A percentile compares a stretch with the other conserved stretches of the same genome.
Conservation (phyloP, 1,140 invertebrate species). For the Philopotamus ludificatus region DNA sequence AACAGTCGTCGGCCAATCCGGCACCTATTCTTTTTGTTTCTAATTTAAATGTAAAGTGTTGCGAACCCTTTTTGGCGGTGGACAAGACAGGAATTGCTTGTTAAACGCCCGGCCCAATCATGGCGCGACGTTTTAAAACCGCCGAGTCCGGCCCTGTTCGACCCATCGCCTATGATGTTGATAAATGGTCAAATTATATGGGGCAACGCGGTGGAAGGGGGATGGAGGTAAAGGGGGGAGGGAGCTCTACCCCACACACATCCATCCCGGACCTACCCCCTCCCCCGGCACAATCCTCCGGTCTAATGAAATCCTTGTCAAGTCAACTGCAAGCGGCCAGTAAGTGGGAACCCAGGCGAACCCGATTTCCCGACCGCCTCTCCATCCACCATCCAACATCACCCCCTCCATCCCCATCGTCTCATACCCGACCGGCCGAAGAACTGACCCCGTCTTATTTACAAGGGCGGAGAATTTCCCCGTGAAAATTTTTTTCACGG, state of each 20-base stretch:
- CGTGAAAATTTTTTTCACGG: not conserved
- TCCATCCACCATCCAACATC: no score
- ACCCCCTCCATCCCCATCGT: no score
- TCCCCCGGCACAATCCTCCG: not conserved
- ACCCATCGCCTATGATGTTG: conserved; percentile 32
- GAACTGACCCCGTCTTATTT: no score
- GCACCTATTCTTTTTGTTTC: not conserved
- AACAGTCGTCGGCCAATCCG: not conserved
- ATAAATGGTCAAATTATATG: conserved; percentile 36
- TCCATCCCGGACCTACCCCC: not conserved
- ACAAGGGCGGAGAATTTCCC: not conserved
- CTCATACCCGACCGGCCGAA: no score
- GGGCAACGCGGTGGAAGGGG: conserved; percentile 12
- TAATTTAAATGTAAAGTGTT: not conserved
- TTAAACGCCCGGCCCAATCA: conserved; percentile 25
- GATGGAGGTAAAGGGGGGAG: not conserved
- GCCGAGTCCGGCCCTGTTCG: not conserved
- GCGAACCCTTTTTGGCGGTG: conserved; percentile 19
- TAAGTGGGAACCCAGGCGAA: not conserved
- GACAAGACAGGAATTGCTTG: conserved; percentile 26
- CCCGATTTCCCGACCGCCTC: no score
- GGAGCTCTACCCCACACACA: not conserved
- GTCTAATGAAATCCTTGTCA: conserved; percentile 40
- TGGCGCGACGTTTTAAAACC: conserved; percentile 19
- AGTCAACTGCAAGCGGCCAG: conserved; percentile 24